A percentile compares a stretch with the other conserved stretches of the same genome.
Evolutionary conservation across 2,113 vertebrate species (phyloP).

Genomic region (Pituophis catenifer): DNA sequence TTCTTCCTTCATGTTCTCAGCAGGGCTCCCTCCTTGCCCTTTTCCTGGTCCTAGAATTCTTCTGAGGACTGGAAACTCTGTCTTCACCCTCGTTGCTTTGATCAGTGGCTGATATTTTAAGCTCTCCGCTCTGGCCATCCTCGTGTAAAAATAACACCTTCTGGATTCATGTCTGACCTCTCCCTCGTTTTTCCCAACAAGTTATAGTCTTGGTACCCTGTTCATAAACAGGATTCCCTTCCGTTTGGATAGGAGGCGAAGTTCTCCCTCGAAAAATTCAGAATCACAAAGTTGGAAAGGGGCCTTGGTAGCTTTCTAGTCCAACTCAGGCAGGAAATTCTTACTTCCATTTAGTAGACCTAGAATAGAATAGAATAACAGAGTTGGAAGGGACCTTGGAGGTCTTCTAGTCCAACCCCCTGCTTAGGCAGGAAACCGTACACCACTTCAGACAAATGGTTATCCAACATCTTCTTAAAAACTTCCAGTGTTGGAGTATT

Average conservation of each 20-base stretch:
- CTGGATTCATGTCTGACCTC: background rate
- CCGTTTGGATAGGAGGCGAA: background rate
- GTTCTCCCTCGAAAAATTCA: background rate
- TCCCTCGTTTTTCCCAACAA: background rate
- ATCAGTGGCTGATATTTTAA: conserved; percentile 2
- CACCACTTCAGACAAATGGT: too few species aligned
- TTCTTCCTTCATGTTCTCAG: background rate
- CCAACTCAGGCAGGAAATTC: background rate
- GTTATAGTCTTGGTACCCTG: background rate
- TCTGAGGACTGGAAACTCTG: background rate
- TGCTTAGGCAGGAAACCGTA: too few species aligned
- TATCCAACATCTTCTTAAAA: too few species aligned
- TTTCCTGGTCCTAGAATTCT: background rate
- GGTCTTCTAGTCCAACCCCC: too few species aligned
- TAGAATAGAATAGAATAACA: too few species aligned
- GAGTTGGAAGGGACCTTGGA: too few species aligned
- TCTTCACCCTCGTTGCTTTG: background rate
- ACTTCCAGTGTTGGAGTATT: too few species aligned
- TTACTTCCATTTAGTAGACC: background rate
- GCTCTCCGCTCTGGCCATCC: background rate
- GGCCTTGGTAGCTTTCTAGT: too few species aligned
- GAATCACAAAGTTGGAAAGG: too few species aligned
- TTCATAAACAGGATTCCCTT: background rate
- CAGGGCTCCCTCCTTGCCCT: background rate
- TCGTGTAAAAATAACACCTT: background rate